These are phyloP conservation scores for Sycon ciliatum DNA, from an alignment of 37 sponge, comb jelly and placozoan genomes.

Conservation along the genomic window DNA sequence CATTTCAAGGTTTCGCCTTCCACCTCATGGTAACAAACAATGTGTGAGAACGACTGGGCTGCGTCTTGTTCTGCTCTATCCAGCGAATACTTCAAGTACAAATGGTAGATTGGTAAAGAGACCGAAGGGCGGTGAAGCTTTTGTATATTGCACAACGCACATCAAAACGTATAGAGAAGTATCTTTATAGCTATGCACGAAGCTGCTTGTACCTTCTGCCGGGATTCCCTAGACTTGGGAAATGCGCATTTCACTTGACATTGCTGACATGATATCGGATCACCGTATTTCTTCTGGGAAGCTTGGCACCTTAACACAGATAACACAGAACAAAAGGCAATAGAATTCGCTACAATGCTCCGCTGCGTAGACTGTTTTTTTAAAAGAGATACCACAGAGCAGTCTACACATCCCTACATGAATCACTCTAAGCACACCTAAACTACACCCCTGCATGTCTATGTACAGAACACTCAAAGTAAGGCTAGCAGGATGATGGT, in stretches of 20 bases:
- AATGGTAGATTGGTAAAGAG: no score
- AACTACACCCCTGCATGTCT: background rate
- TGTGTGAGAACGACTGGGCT: no score
- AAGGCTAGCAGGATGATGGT: background rate
- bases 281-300: conserved; percentile 67
- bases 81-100: no score
- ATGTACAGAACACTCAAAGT: background rate
- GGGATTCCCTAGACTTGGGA: conserved; percentile 44
- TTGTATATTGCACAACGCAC: no score
- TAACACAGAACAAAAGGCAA: background rate
- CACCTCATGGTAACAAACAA: no score
- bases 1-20: no score
- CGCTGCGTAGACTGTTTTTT: background rate
- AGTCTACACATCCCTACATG: background rate
- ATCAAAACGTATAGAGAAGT: no score
- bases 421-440: background rate
- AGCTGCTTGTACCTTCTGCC: conserved; percentile 70
- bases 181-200: no score
- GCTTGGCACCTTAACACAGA: conserved; percentile 61
- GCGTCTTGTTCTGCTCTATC: no score
- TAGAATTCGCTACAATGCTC: background rate
- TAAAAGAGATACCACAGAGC: background rate
- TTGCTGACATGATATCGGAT: conserved; percentile 54
- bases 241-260: conserved; percentile 71
- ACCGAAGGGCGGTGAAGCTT: no score